Percentiles rank a stretch among this genome's conserved stretches.
phyloP scores from a whole-genome alignment of 2,113 vertebrate genomes.

The Lophius piscatorius region DNA sequence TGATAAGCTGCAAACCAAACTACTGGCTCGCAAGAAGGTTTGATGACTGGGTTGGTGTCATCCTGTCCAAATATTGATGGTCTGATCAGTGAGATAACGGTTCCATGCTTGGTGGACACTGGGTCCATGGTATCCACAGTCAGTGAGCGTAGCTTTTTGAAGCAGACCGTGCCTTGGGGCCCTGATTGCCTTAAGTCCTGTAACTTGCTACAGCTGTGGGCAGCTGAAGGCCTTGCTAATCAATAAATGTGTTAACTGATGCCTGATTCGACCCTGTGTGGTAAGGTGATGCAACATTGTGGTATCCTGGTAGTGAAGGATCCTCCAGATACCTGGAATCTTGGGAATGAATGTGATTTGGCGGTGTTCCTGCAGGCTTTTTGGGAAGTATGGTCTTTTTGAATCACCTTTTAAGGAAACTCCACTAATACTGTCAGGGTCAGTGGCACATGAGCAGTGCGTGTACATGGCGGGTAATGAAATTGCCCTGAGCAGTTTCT shows the following conservation, averaged over 20 bases:
- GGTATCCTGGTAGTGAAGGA: background rate
- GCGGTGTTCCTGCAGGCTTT: background rate
- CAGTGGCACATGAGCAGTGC: background rate
- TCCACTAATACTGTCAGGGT: background rate
- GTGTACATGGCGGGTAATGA: background rate
- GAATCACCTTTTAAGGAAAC: no score
- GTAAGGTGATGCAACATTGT: background rate
- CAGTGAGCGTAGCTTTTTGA: constrained; percentile 21
- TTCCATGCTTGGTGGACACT: constrained; percentile 13
- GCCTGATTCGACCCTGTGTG: background rate
- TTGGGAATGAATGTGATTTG: background rate
- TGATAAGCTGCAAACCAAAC: no score
- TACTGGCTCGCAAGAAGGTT: no score
- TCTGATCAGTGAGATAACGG: background rate
- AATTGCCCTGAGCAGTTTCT: background rate
- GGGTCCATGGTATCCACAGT: constrained; percentile 46
- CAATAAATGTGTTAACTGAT: background rate
- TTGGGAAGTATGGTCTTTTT: background rate
- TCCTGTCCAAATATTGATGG: constrained; percentile 11
- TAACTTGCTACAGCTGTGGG: background rate
- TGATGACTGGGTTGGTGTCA: background rate
- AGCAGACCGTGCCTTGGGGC: background rate
- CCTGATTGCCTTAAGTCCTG: background rate
- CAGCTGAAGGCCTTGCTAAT: background rate
- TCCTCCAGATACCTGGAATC: background rate